These are phyloP conservation scores for Microplitis manilae DNA, from an alignment of 2,888 invertebrate species.

Conservation along the genomic window DNA sequence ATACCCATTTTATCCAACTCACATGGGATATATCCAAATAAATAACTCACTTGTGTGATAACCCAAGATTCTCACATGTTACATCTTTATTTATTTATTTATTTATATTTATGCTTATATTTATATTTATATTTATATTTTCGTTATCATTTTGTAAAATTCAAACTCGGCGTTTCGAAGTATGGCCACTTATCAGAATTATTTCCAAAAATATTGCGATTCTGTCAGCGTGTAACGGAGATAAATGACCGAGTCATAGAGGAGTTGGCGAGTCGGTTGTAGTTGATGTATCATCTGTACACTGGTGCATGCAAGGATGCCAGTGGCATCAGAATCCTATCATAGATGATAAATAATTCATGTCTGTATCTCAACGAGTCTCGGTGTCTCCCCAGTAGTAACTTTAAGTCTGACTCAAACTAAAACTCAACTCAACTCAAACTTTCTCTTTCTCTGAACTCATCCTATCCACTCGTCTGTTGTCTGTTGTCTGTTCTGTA, in stretches of 20 bases:
- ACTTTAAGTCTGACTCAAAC: slow-evolving; percentile 10
- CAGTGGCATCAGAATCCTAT: slow-evolving; percentile 64
- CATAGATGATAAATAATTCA: slow-evolving; percentile 67
- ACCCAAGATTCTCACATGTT: neutral
- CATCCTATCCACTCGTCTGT: slow-evolving; percentile 19
- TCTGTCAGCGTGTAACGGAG: neutral
- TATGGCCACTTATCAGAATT: neutral
- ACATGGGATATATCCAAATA: slow-evolving; percentile 17
- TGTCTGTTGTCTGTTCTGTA: slow-evolving; percentile 35
- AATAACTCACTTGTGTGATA: slow-evolving; percentile 13
- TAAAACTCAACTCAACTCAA: neutral
- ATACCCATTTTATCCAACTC: slow-evolving; percentile 10
- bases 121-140: neutral
- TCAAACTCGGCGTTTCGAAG: neutral
- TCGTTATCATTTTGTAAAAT: neutral
- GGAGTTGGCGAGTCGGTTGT: slow-evolving; percentile 38
- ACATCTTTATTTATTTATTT: neutral
- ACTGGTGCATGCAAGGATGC: slow-evolving; percentile 53
- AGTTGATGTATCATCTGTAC: slow-evolving; percentile 59
- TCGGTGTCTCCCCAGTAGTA: slow-evolving; percentile 23
- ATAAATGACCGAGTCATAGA: slow-evolving; percentile 14
- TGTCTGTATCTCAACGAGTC: slow-evolving; percentile 50
- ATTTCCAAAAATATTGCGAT: neutral
- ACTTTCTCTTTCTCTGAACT: slow-evolving; percentile 30
- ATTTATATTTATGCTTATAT: neutral